These are phyloP conservation scores for Neopelma chrysocephalum DNA, from an alignment of 2,797 vertebrate genomes.

Conservation along the genomic window DNA sequence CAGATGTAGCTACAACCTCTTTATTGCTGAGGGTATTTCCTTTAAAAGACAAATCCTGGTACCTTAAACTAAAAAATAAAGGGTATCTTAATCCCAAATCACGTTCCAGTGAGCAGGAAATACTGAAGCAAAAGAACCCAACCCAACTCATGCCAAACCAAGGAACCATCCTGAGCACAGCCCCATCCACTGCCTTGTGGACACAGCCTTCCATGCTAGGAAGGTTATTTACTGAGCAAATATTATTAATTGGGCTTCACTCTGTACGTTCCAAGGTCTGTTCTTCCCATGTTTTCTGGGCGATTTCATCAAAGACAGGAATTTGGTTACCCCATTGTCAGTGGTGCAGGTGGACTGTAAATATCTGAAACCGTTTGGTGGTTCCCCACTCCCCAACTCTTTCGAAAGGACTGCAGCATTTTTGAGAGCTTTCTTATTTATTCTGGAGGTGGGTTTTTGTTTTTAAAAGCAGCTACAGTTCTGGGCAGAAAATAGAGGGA, in stretches of 20 bases:
- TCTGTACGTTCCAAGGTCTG: not conserved
- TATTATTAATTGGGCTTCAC: not conserved
- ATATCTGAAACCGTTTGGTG: not conserved
- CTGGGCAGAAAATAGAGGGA: not conserved
- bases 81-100: not conserved
- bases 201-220: not conserved
- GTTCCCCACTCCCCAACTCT: rapidly evolving
- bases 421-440: not conserved
- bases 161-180: not conserved
- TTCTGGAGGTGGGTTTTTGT: not conserved
- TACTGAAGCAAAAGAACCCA: rapidly evolving
- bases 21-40: not conserved
- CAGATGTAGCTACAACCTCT: not conserved
- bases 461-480: not conserved
- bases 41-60: not conserved
- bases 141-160: not conserved
- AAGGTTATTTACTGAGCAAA: not conserved
- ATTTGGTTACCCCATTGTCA: not conserved
- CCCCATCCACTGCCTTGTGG: rapidly evolving
- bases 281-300: not conserved
- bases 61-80: no score
- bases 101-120: not conserved
- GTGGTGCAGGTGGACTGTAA: not conserved
- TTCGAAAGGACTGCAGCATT: not conserved
- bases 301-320: not conserved